Conservation (phyloP, 2,797 vertebrate species). For the Percopsis omiscomaycus region DNA sequence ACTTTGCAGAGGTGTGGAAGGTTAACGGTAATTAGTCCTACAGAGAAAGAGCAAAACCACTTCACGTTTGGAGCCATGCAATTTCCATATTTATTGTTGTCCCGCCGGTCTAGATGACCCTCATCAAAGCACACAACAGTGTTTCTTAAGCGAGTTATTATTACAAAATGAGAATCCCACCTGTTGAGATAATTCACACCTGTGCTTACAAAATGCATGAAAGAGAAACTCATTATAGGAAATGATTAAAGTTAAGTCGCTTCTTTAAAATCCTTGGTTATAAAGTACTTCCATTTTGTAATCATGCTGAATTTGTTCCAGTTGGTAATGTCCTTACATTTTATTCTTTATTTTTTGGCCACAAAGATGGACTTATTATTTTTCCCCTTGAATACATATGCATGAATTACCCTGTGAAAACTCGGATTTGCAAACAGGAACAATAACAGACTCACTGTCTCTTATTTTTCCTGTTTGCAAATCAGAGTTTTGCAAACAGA, state of each 20-base stretch:
- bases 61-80: not conserved
- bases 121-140: not conserved
- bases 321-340: constrained; percentile 26
- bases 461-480: too few relatives aligned
- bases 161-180: not conserved
- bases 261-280: constrained; percentile 4
- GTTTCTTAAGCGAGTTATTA: not conserved
- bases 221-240: constrained; percentile 11
- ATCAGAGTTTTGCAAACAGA: too few relatives aligned
- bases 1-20: not conserved
- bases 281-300: constrained; percentile 44
- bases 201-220: not conserved
- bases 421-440: constrained; percentile 27
- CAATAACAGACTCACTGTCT: constrained; percentile 1
- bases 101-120: not conserved
- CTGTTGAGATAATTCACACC: constrained; percentile 5
- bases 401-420: constrained; percentile 43
- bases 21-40: not conserved
- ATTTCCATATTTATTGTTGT: too few relatives aligned
- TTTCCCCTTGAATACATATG: constrained; percentile 14
- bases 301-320: constrained; percentile 22
- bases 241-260: not conserved
- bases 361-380: constrained; percentile 23
- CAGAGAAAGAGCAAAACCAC: not conserved
- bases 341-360: constrained; percentile 10